A percentile compares a stretch with the other conserved stretches of the same genome.
Evolutionary conservation across 1,140 invertebrate genomes (phyloP).

Genomic region (Condylostylus longicornis): DNA sequence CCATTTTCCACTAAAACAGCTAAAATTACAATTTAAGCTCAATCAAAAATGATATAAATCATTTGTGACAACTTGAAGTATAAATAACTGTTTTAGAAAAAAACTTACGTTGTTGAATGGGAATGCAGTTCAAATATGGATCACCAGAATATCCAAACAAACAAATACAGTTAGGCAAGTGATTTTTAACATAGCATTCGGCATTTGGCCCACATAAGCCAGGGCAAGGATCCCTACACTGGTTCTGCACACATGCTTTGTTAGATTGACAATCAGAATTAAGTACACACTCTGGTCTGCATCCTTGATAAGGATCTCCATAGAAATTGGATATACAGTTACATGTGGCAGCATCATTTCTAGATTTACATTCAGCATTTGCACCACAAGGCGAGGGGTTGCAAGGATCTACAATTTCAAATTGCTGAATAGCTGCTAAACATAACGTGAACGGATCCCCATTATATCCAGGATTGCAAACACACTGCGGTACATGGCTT

Average conservation of each 20-base stretch:
- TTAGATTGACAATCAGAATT: slow-evolving; percentile 47
- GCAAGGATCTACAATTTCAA: slow-evolving; percentile 39
- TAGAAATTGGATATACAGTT: slow-evolving; percentile 48
- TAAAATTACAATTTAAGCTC: slow-evolving; percentile 17
- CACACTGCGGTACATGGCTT: slow-evolving; percentile 49
- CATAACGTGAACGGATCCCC: slow-evolving; percentile 46
- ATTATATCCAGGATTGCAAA: slow-evolving; percentile 40
- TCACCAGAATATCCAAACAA: slow-evolving; percentile 48
- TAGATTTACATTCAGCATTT: slow-evolving; percentile 56
- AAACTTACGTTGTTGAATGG: slow-evolving; percentile 41
- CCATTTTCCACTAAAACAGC: slow-evolving; percentile 30
- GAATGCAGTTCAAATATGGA: slow-evolving; percentile 41
- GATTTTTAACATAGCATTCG: slow-evolving; percentile 48
- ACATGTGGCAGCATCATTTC: slow-evolving; percentile 50
- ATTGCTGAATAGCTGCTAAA: slow-evolving; percentile 13
- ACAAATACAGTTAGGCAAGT: slow-evolving; percentile 53
- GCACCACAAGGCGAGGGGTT: slow-evolving; percentile 54
- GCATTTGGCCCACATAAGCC: slow-evolving; percentile 53
- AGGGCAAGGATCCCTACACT: slow-evolving; percentile 48
- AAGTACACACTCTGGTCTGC: slow-evolving; percentile 47
- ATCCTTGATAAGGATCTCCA: slow-evolving; percentile 53
- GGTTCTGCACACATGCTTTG: slow-evolving; percentile 43
- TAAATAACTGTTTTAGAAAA: slow-evolving; percentile 38
- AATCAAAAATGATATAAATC: not conserved
- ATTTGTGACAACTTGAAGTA: slow-evolving; percentile 4